A percentile compares a stretch with the other conserved stretches of the same genome.
Evolutionary conservation across 2,797 vertebrate genomes (phyloP).

Genomic region (Urophycis tenuis): DNA sequence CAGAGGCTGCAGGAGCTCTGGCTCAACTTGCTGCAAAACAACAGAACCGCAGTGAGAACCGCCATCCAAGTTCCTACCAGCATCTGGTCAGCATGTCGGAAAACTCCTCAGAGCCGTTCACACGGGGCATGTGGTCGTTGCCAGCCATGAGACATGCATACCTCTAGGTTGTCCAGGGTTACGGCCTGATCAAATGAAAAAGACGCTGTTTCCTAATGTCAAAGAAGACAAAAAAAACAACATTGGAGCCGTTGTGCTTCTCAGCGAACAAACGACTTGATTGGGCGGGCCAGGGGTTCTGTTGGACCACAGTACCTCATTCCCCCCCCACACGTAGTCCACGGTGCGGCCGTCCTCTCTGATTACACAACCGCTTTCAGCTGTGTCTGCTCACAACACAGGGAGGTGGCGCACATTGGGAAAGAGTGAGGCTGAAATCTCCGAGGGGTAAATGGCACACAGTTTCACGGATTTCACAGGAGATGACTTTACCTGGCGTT

Average conservation of each 20-base stretch:
- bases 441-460: background rate
- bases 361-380: conserved; percentile 28
- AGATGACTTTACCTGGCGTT: conserved; percentile 41
- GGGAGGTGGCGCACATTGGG: background rate
- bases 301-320: conserved; percentile 47
- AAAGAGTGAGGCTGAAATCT: background rate
- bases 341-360: conserved; percentile 53
- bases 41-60: conserved; percentile 9
- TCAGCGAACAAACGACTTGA: conserved; percentile 5
- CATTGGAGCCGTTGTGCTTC: background rate
- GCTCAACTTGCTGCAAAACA: conserved; percentile 60
- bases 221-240: conserved; percentile 16
- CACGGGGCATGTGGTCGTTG: background rate
- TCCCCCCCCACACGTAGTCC: conserved; percentile 48
- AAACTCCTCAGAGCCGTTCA: background rate
- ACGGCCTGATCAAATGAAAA: conserved; percentile 71
- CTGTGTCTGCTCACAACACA: conserved; percentile 27
- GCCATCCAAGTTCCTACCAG: conserved; percentile 8
- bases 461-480: background rate
- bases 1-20: conserved; percentile 64
- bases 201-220: conserved; percentile 42
- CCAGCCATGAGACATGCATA: conserved; percentile 36
- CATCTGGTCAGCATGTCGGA: background rate
- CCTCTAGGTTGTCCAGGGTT: conserved; percentile 66
- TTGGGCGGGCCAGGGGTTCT: background rate